Evolutionary conservation across 1,140 invertebrate genomes (phyloP).

Genomic region (Triops longicaudatus): DNA sequence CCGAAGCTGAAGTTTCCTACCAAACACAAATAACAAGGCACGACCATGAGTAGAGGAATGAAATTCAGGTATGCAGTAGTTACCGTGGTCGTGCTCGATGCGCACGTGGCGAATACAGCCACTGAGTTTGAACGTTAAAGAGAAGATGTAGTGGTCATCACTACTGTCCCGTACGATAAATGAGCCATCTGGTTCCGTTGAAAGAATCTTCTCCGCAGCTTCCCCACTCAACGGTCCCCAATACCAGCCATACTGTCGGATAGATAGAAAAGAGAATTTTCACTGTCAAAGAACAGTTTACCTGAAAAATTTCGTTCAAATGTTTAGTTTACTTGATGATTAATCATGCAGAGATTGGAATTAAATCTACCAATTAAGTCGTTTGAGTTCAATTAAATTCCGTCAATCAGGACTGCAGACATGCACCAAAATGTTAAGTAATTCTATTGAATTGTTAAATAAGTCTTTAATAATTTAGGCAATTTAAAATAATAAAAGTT

Average conservation of each 20-base stretch:
- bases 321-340: no score
- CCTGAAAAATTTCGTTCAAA: no score
- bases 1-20: slow-evolving; percentile 95
- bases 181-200: slow-evolving; percentile 80
- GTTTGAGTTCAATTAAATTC: no score
- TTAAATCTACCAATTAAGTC: no score
- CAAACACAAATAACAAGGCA: slow-evolving; percentile 33
- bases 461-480: no score
- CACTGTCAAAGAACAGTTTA: no score
- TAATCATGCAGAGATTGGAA: no score
- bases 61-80: slow-evolving; percentile 30
- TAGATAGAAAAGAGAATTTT: slow-evolving; percentile 35
- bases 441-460: no score
- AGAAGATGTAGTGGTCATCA: slow-evolving; percentile 95
- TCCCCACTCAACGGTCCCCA: slow-evolving; percentile 94
- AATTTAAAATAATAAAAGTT: no score
- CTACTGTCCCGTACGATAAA: slow-evolving; percentile 73
- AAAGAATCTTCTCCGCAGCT: slow-evolving; percentile 84
- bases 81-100: slow-evolving; percentile 96
- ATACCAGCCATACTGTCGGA: slow-evolving; percentile 84
- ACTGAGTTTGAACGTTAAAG: slow-evolving; percentile 89
- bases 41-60: slow-evolving; percentile 17
- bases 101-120: slow-evolving; percentile 85
- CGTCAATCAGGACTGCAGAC: no score
- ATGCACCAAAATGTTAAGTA: no score